Percentiles rank a stretch among this genome's conserved stretches.
Conservation (phyloP, 2,888 invertebrate genomes). For the Xestia c-nigrum region DNA sequence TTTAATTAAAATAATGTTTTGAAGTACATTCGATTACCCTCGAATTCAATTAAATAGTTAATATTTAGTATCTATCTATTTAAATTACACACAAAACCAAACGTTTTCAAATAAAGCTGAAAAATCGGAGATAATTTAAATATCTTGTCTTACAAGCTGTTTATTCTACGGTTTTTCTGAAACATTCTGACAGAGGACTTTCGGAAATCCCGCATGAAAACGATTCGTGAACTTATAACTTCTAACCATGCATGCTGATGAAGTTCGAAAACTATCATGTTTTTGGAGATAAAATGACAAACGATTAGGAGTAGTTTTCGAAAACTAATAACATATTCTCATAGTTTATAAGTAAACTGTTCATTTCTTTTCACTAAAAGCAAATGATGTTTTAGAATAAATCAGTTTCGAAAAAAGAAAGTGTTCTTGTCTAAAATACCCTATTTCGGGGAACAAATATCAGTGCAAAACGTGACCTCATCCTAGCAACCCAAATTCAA, state of each 20-base stretch:
- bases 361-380: not conserved
- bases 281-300: not conserved
- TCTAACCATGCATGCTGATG: not conserved
- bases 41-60: not conserved
- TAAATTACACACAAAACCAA: not conserved
- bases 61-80: not conserved
- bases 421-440: constrained; percentile 28
- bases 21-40: not conserved
- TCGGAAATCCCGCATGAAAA: no score
- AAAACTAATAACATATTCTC: not conserved
- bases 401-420: constrained; percentile 24
- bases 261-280: not conserved
- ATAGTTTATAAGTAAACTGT: not conserved
- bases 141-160: not conserved
- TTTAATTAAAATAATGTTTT: not conserved
- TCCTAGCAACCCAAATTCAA: constrained; percentile 50
- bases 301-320: not conserved
- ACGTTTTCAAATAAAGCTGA: not conserved
- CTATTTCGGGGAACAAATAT: constrained; percentile 46
- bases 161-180: not conserved
- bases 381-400: not conserved
- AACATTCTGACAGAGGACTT: not conserved
- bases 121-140: not conserved
- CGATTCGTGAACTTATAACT: not conserved
- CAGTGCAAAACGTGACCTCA: constrained; percentile 53